These are phyloP conservation scores for Yponomeuta evonymella DNA, from an alignment of 2,888 invertebrate species.

Conservation along the genomic window DNA sequence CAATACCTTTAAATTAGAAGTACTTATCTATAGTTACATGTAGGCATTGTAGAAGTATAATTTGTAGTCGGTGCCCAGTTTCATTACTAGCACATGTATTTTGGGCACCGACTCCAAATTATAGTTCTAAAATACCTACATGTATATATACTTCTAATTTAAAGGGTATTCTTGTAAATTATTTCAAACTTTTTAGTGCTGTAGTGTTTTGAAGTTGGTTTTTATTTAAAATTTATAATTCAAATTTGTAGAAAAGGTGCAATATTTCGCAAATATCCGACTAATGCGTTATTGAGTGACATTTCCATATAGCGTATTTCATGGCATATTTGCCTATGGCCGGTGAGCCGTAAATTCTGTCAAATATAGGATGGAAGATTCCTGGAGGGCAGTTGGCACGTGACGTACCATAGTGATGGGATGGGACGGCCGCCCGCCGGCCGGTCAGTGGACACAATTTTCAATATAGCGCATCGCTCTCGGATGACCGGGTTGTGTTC, in stretches of 20 bases:
- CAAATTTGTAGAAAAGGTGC: neutral
- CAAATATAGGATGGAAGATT: conserved; percentile 54
- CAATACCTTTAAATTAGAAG: no score
- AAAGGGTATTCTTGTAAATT: no score
- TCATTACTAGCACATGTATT: no score
- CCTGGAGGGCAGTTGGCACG: conserved; percentile 51
- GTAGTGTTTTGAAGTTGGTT: no score
- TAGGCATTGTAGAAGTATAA: no score
- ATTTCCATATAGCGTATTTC: neutral
- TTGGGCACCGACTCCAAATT: no score
- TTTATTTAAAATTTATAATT: no score
- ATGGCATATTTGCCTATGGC: conserved; percentile 44
- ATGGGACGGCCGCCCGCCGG: conserved; percentile 47
- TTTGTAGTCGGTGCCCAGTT: no score
- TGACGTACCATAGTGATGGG: conserved; percentile 33
- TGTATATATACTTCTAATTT: no score
- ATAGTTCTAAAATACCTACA: no score
- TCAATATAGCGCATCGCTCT: conserved; percentile 63
- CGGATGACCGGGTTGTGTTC: conserved; percentile 39
- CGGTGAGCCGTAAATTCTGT: conserved; percentile 46
- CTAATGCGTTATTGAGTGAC: neutral
- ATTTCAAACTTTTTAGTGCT: no score
- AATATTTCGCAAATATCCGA: neutral
- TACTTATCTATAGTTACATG: no score
- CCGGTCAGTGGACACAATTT: conserved; percentile 46